Conservation (phyloP, 2,113 vertebrate species). For the Tupaia tana region DNA sequence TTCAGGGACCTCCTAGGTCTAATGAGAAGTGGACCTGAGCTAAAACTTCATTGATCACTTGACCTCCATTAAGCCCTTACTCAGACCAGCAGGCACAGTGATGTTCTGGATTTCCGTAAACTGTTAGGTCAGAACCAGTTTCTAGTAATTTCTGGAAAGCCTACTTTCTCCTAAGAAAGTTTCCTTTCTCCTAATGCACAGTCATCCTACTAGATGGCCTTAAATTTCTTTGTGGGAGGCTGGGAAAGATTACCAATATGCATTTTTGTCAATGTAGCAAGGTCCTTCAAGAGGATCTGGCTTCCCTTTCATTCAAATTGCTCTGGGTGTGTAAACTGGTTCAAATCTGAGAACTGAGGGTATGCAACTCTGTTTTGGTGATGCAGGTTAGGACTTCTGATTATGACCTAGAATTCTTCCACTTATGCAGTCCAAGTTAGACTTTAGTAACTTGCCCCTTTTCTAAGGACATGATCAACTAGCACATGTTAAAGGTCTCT, state of each 20-base stretch:
- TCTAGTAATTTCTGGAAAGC: background rate
- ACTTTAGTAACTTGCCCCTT: background rate
- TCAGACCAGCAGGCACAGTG: background rate
- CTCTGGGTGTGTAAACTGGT: background rate
- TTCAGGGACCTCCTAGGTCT: background rate
- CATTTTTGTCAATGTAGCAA: background rate
- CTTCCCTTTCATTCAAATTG: background rate
- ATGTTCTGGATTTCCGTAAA: background rate
- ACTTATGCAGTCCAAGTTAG: background rate
- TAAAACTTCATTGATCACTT: background rate
- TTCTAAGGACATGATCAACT: background rate
- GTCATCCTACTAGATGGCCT: background rate
- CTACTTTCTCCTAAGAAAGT: background rate
- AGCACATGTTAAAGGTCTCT: background rate
- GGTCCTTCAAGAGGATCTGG: background rate
- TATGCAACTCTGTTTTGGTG: background rate
- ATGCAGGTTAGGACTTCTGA: background rate
- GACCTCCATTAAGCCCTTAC: background rate
- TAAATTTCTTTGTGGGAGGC: background rate
- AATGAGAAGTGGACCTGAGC: background rate
- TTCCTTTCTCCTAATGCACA: background rate
- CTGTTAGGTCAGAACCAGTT: background rate
- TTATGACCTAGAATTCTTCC: background rate
- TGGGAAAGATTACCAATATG: background rate
- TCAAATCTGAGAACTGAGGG: background rate